Evolutionary conservation across 1,140 invertebrate genomes (phyloP).

Genomic region (Hyposmocoma kahamanoa): DNA sequence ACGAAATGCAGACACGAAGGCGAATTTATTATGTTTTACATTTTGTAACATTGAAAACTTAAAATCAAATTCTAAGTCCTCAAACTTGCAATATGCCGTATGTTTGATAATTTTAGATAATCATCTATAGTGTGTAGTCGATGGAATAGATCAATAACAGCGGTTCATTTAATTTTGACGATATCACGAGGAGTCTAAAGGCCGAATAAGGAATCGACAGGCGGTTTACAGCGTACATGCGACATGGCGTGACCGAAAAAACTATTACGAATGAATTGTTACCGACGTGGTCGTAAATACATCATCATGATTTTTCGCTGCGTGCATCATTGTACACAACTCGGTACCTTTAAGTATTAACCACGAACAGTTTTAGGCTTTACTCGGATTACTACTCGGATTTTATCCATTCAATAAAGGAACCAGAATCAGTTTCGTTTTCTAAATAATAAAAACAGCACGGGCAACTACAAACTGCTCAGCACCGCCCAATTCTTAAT

Average conservation of each 20-base stretch:
- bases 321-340: constrained; percentile 29
- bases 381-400: too few relatives aligned
- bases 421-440: not conserved
- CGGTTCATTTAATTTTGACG: constrained; percentile 32
- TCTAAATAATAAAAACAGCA: constrained; percentile 39
- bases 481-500: constrained; percentile 62
- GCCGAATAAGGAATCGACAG: constrained; percentile 55
- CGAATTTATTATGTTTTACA: constrained; percentile 17
- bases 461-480: constrained; percentile 34
- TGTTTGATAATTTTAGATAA: constrained; percentile 39
- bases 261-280: constrained; percentile 57
- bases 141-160: constrained; percentile 31
- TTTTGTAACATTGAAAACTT: not conserved
- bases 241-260: constrained; percentile 68
- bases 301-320: constrained; percentile 52
- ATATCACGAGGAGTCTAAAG: constrained; percentile 41
- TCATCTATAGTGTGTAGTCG: constrained; percentile 40
- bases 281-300: constrained; percentile 53
- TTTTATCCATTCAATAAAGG: not conserved
- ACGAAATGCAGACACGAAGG: constrained; percentile 15
- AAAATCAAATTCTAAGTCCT: not conserved
- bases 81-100: constrained; percentile 21
- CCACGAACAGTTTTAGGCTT: constrained; percentile 16
- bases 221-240: constrained; percentile 49
- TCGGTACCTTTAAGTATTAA: constrained; percentile 18